Percentiles rank a stretch among this genome's conserved stretches.
These are phyloP conservation scores for Abramis brama DNA, from an alignment of 2,113 vertebrate genomes.

Conservation along the genomic window DNA sequence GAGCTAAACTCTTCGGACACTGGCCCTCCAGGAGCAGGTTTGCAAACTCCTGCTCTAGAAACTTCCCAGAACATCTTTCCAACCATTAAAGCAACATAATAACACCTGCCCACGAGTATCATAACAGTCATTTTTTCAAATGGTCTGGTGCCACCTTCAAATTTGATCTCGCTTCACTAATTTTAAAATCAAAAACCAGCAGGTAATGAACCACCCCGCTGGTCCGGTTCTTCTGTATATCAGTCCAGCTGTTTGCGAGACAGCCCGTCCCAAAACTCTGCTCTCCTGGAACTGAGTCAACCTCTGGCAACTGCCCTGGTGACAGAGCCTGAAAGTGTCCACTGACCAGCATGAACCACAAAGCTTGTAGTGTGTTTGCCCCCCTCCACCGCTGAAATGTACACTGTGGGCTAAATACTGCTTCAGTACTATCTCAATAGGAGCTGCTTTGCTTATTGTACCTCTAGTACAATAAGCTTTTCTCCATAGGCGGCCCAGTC, in stretches of 20 bases:
- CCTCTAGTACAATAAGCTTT: slow-evolving; percentile 80
- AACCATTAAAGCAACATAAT: too few species aligned
- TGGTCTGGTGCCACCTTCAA: neutral
- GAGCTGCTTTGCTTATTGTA: slow-evolving; percentile 84
- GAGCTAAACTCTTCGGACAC: too few species aligned
- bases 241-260: slow-evolving; percentile 45
- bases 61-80: too few species aligned
- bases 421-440: slow-evolving; percentile 79
- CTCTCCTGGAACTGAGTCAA: slow-evolving; percentile 45
- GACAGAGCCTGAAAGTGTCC: slow-evolving; percentile 64
- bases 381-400: slow-evolving; percentile 70
- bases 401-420: slow-evolving; percentile 76
- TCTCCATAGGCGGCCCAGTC: slow-evolving; percentile 65
- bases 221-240: slow-evolving; percentile 3
- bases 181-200: neutral
- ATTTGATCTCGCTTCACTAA: neutral
- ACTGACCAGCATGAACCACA: slow-evolving; percentile 69
- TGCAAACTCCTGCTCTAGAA: too few species aligned
- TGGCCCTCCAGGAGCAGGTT: too few species aligned
- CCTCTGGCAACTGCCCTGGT: slow-evolving; percentile 34
- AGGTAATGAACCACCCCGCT: slow-evolving; percentile 2
- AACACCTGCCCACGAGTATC: neutral
- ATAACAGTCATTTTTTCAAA: neutral
- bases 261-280: slow-evolving; percentile 33
- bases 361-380: slow-evolving; percentile 74